Evolutionary conservation across 2,888 invertebrate species (phyloP), one percentile per base, ranked within the genome.

Genomic region (Lysandra coridon): DNA sequence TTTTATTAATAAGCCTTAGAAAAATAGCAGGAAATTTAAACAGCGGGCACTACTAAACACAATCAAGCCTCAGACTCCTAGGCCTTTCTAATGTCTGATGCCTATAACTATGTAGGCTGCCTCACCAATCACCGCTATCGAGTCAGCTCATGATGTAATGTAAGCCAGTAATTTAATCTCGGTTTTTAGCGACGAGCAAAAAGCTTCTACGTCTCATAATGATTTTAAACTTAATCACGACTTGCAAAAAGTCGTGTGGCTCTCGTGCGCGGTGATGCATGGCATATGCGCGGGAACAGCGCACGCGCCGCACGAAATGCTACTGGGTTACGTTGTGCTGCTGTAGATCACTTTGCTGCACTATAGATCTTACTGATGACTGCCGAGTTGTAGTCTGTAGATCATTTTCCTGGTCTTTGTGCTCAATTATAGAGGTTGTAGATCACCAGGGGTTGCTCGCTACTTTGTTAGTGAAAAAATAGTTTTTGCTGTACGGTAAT

Each of bases 301-400:
- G 73, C 78, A 73, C 78, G 57, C 37, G 73, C 73, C 53, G 78
- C 57, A 73, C 73, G 78, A 53, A n/a, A 23, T 49, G 12, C 69
- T 49, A 64, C 53, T 78, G 78, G 49, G 73, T 53, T 78, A 73
- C 78, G 78, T 37, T 37, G 40, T 60, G 78, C 49, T 53, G 53
- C 23, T 23, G 23, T 64, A 69, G 30, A 64, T 12, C 30, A 30
- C 12, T 64, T 10, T 64, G 64, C 64, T 23, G 30, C 30, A 23
- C 30, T 30, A 30, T 23, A 10, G 30, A 64, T 23, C 64, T 44
- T 44, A 64, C 10, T 64, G 7, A 7, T 49, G 49, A 49, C 49
- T 49, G 49, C 23, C 3, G 6, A 6, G 62, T 17, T 57, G 4
- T 17, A 17, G 57, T 17, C 62, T 62, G n/a, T n/a, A 62, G 23